Evolutionary conservation across 92 coral and sea anemone species (phyloP).

Genomic region (Heteractis magnifica): DNA sequence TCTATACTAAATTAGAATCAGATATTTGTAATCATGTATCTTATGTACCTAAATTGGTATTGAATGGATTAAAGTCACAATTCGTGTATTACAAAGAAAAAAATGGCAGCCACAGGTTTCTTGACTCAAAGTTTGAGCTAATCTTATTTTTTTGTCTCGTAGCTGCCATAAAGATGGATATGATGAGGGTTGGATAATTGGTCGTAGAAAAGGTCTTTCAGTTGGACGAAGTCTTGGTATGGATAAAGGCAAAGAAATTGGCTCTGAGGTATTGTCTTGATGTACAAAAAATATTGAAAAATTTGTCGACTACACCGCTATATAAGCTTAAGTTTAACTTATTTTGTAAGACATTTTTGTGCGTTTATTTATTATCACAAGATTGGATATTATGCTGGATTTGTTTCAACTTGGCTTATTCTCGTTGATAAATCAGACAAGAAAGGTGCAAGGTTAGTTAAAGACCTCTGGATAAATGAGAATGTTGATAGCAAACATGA

Average conservation of each 20-base stretch:
- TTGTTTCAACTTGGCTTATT: constrained; percentile 75
- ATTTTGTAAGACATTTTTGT: too few relatives aligned
- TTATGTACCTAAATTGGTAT: too few relatives aligned
- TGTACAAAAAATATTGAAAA: too few relatives aligned
- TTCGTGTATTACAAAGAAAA: too few relatives aligned
- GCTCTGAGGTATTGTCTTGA: constrained; percentile 66
- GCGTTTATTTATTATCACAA: constrained; percentile 6
- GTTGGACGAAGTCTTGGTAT: constrained; percentile 71
- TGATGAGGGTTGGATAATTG: constrained; percentile 67
- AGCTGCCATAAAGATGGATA: constrained; percentile 78
- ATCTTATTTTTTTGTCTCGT: background rate
- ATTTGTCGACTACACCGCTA: too few relatives aligned
- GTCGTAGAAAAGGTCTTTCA: constrained; percentile 62
- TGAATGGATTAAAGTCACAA: too few relatives aligned
- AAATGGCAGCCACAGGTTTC: too few relatives aligned
- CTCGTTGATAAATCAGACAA: constrained; percentile 32
- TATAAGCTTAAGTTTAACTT: too few relatives aligned
- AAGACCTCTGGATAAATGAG: background rate
- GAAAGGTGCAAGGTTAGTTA: constrained; percentile 56
- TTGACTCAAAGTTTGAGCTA: too few relatives aligned
- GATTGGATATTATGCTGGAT: constrained; percentile 90
- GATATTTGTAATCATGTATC: too few relatives aligned
- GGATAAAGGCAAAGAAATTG: constrained; percentile 73
- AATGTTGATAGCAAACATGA: too few relatives aligned
- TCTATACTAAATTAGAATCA: too few relatives aligned